phyloP scores from a whole-genome alignment of 2,888 invertebrate genomes.

The Meganola albula region DNA sequence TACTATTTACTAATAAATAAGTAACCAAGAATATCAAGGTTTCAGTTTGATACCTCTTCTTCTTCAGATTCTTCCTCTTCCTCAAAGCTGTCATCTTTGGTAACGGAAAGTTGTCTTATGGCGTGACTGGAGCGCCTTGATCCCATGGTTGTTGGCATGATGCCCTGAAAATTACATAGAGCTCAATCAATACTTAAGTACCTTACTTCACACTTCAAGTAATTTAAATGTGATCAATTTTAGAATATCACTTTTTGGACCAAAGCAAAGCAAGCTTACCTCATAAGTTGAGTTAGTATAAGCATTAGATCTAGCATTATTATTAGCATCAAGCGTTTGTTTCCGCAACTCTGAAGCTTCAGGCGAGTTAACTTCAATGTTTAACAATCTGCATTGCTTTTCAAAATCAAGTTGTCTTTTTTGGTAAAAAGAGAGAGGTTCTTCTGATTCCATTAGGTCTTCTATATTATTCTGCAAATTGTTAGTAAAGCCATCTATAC shows the following conservation, averaged over 20 bases:
- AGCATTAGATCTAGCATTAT: slow-evolving; percentile 48
- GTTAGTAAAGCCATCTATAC: slow-evolving; percentile 44
- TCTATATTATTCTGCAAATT: slow-evolving; percentile 57
- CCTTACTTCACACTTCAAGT: too few species aligned
- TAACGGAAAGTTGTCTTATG: slow-evolving; percentile 68
- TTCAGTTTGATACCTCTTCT: slow-evolving; percentile 67
- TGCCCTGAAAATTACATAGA: slow-evolving; percentile 51
- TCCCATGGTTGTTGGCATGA: slow-evolving; percentile 63
- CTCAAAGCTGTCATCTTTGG: slow-evolving; percentile 74
- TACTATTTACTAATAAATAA: too few species aligned
- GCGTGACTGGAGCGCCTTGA: slow-evolving; percentile 73
- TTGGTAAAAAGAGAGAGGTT: slow-evolving; percentile 68
- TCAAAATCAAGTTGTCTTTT: slow-evolving; percentile 67
- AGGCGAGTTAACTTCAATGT: slow-evolving; percentile 58
- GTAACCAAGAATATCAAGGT: too few species aligned
- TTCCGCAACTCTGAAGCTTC: slow-evolving; percentile 55
- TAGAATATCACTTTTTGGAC: too few species aligned
- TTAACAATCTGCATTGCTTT: slow-evolving; percentile 67
- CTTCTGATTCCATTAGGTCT: slow-evolving; percentile 49
- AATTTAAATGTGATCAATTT: too few species aligned
- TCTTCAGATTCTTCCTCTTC: slow-evolving; percentile 74
- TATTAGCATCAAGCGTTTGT: slow-evolving; percentile 46
- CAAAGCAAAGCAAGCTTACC: slow-evolving; percentile 28
- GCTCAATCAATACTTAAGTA: too few species aligned
- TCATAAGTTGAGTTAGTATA: slow-evolving; percentile 46